These are phyloP conservation scores for Drosophila prosaltans DNA, from an alignment of 1,140 invertebrate species.

Conservation along the genomic window DNA sequence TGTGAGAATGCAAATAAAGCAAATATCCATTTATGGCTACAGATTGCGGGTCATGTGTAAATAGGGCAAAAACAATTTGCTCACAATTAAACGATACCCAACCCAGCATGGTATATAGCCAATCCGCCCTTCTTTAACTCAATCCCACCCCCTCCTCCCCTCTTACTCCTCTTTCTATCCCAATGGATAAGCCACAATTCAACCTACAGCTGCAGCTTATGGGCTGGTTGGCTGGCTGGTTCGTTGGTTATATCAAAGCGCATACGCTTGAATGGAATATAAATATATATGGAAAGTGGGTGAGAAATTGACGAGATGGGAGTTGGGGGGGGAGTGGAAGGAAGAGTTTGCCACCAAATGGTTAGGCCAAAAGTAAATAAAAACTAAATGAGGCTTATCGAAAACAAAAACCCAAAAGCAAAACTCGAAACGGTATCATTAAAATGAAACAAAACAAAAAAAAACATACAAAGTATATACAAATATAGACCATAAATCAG, in stretches of 20 bases:
- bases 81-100: conserved; percentile 46
- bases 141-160: conserved; percentile 20
- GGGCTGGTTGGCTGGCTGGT: conserved; percentile 23
- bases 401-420: conserved; percentile 23
- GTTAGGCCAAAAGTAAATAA: conserved; percentile 53
- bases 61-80: conserved; percentile 51
- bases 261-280: conserved; percentile 56
- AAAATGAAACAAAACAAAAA: conserved; percentile 53
- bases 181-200: background rate
- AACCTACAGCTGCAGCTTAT: conserved; percentile 17
- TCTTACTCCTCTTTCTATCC: background rate
- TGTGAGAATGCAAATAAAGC: conserved; percentile 27
- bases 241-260: conserved; percentile 40
- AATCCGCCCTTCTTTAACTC: background rate
- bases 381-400: conserved; percentile 78
- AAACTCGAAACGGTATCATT: conserved; percentile 49
- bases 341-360: conserved; percentile 14
- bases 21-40: background rate
- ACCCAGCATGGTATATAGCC: background rate
- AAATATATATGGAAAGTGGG: background rate
- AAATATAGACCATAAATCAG: conserved; percentile 76
- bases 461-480: conserved; percentile 61
- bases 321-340: background rate
- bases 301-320: background rate
- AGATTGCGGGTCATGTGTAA: conserved; percentile 31